Evolutionary conservation across 2,888 invertebrate genomes (phyloP).

Genomic region (Thecophora atra): DNA sequence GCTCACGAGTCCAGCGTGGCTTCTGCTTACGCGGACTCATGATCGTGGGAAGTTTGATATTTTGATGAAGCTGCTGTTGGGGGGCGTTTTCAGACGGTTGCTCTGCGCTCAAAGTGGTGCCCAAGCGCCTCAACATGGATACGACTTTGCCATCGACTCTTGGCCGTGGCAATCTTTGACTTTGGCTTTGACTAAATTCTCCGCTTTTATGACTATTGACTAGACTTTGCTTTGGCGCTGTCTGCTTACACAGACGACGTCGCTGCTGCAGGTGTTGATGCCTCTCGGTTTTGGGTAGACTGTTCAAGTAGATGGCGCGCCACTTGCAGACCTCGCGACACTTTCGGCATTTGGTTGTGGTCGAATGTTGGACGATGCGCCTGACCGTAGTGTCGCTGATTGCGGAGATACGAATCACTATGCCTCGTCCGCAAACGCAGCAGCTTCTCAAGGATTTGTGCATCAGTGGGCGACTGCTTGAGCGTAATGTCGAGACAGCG

Average conservation of each 20-base stretch:
- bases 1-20: slow-evolving; percentile 56
- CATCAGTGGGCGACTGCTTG: slow-evolving; percentile 37
- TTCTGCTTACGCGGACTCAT: slow-evolving; percentile 60
- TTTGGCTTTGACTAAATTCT: slow-evolving; percentile 3
- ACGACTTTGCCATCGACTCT: slow-evolving; percentile 62
- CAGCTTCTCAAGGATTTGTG: slow-evolving; percentile 52
- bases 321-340: slow-evolving; percentile 52
- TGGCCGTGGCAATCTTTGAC: slow-evolving; percentile 16
- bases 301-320: slow-evolving; percentile 50
- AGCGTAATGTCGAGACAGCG: slow-evolving; percentile 18
- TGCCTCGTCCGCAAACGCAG: slow-evolving; percentile 49
- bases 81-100: slow-evolving; percentile 34
- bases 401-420: slow-evolving; percentile 46
- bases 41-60: slow-evolving; percentile 47
- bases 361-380: background rate
- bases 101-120: slow-evolving; percentile 60
- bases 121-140: slow-evolving; percentile 62
- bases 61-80: slow-evolving; percentile 6
- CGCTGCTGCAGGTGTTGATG: slow-evolving; percentile 28
- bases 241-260: slow-evolving; percentile 37
- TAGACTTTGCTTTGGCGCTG: slow-evolving; percentile 37
- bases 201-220: slow-evolving; percentile 40
- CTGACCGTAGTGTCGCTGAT: slow-evolving; percentile 1
- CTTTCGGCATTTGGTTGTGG: slow-evolving; percentile 50
- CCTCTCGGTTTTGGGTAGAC: slow-evolving; percentile 45